phyloP scores from a whole-genome alignment of 2,797 vertebrate genomes.

The Morus bassanus region DNA sequence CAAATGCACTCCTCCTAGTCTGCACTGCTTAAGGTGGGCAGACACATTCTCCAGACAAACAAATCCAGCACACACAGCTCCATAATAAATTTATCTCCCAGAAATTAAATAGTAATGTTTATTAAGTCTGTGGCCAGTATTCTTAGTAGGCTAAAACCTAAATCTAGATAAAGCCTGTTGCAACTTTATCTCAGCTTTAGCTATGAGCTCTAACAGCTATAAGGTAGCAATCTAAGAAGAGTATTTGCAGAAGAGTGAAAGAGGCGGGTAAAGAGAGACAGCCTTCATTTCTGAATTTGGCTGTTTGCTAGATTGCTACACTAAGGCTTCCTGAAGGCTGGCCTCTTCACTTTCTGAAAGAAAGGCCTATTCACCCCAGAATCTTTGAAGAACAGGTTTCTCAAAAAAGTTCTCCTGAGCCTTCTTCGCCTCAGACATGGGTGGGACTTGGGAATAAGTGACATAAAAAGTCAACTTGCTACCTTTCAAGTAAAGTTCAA shows the following conservation, averaged over 20 bases:
- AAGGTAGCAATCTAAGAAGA: background rate
- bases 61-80: background rate
- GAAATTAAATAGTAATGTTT: background rate
- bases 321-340: background rate
- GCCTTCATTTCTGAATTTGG: background rate
- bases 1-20: background rate
- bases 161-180: background rate
- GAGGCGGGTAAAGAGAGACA: background rate
- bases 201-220: background rate
- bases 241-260: background rate
- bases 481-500: background rate
- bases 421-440: background rate
- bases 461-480: background rate
- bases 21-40: background rate
- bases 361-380: background rate
- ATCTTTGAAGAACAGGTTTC: background rate
- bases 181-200: background rate
- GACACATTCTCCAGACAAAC: background rate
- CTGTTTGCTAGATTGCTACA: background rate
- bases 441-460: background rate
- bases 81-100: background rate
- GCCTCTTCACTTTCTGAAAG: background rate
- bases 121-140: background rate
- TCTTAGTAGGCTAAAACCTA: background rate
- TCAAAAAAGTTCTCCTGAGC: background rate